Percentiles rank a stretch among this genome's conserved stretches.
These are phyloP conservation scores for Eurois occulta DNA, from an alignment of 2,888 invertebrate genomes.

Conservation along the genomic window DNA sequence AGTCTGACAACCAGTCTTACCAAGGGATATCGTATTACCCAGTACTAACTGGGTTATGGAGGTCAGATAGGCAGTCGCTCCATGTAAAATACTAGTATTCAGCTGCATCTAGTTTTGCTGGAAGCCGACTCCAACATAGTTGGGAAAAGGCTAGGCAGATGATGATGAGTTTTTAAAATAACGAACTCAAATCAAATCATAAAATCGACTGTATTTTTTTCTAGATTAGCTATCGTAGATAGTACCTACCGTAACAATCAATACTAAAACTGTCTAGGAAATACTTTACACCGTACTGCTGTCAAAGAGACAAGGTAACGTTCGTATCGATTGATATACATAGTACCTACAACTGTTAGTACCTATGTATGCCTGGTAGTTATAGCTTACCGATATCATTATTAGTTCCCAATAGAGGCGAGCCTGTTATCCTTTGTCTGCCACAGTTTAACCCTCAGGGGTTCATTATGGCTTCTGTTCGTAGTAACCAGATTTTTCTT, in stretches of 20 bases:
- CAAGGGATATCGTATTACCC: too few species aligned
- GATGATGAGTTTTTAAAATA: too few species aligned
- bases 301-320: constrained; percentile 25
- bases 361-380: neutral
- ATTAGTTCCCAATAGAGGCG: constrained; percentile 18
- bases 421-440: constrained; percentile 23
- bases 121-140: too few species aligned
- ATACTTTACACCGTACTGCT: constrained; percentile 8
- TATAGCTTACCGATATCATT: constrained; percentile 28
- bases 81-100: too few species aligned
- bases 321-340: constrained; percentile 25
- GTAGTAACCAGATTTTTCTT: neutral
- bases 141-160: too few species aligned
- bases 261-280: constrained; percentile 18
- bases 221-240: neutral
- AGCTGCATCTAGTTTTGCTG: too few species aligned
- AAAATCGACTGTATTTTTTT: neutral
- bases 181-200: neutral
- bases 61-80: too few species aligned
- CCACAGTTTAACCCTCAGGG: constrained; percentile 25
- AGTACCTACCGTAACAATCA: constrained; percentile 14
- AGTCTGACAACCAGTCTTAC: too few species aligned
- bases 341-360: neutral
- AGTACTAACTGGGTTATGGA: too few species aligned
- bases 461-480: constrained; percentile 8